Base-by-base conservation (phyloP, 2,888 invertebrate genomes). In the Phrixothrix hirtus region DNA sequence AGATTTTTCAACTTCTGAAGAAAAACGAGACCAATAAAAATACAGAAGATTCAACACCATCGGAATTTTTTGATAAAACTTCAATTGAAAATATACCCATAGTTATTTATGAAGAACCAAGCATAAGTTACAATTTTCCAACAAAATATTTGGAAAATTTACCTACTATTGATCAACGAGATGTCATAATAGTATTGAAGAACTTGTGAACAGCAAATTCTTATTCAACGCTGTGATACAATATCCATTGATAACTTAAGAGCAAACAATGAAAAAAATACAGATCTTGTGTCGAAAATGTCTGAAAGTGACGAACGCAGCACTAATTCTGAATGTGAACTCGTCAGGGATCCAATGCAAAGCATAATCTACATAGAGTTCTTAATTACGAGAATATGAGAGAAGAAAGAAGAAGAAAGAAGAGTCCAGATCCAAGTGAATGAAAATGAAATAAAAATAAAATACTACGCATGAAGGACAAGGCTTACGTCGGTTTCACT, bases 391-490 rank as follows among this genome's bases (percentile, higher is more conserved):
- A 10, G 16, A 34, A 34, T 34, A 34, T 34, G 16, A 34, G n/a
- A 4, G 16, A 34, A 7, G 34, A 16, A 34, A 34, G 34, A 34
- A 34, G 16, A 34, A 14, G 34, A 13, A 34, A 34, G 7, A 34
- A 15, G n/a, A 34, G 10, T 2, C 15, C 34, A 1, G 16, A 16
- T 14, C 2, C 34, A 16, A 34, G 16, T 15, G 16, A 34, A 15
- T 34, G 16, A 16, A 34, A 34, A 34, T 6, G 34, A 34, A 34
- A 34, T 34, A 34, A 36, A 36, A 36, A 36, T 10, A 17, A 36
- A 21, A 21, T 36, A 16, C 21, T 36, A 21, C 36, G 21, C 10
- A 21, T 17, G 36, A 36, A 21, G 36, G 36, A 5, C 21, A 21
- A 36, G 10, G 5, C 11, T 36, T 17, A 36, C 11, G 12, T 31